These are phyloP conservation scores for Leptinotarsa haldemani DNA, from an alignment of 2,888 invertebrate species.

Conservation along the genomic window DNA sequence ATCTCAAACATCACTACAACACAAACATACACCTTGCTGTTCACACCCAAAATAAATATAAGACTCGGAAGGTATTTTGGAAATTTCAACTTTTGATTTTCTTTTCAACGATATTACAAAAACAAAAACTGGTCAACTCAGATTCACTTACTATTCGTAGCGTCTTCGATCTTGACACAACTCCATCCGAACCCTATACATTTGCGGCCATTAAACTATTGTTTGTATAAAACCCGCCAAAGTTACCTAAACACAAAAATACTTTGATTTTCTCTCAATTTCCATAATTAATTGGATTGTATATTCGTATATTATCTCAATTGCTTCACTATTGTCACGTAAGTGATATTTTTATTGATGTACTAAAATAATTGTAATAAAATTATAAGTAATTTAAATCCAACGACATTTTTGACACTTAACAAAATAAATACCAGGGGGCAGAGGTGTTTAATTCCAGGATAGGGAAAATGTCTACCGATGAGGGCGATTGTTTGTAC, in stretches of 20 bases:
- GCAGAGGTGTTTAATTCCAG: neutral
- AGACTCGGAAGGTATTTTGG: slow-evolving; percentile 2
- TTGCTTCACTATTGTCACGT: neutral
- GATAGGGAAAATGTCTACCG: no score
- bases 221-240: slow-evolving; percentile 53
- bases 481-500: no score
- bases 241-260: slow-evolving; percentile 24
- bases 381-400: slow-evolving; percentile 19
- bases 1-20: slow-evolving; percentile 12
- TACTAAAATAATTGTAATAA: slow-evolving; percentile 2
- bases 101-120: neutral
- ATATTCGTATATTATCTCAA: neutral
- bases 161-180: slow-evolving; percentile 56
- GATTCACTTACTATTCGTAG: slow-evolving; percentile 47
- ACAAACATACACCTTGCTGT: slow-evolving; percentile 11
- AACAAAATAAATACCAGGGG: neutral
- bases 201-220: slow-evolving; percentile 63
- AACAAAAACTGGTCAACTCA: slow-evolving; percentile 9
- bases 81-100: neutral
- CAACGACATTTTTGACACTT: slow-evolving; percentile 12
- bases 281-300: neutral
- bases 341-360: neutral
- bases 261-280: neutral
- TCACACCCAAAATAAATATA: slow-evolving; percentile 39
- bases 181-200: slow-evolving; percentile 60